Evolutionary conservation across 2,113 vertebrate species (phyloP), one percentile per base, ranked within the genome.

Genomic region (Pogonocichla stellata): DNA sequence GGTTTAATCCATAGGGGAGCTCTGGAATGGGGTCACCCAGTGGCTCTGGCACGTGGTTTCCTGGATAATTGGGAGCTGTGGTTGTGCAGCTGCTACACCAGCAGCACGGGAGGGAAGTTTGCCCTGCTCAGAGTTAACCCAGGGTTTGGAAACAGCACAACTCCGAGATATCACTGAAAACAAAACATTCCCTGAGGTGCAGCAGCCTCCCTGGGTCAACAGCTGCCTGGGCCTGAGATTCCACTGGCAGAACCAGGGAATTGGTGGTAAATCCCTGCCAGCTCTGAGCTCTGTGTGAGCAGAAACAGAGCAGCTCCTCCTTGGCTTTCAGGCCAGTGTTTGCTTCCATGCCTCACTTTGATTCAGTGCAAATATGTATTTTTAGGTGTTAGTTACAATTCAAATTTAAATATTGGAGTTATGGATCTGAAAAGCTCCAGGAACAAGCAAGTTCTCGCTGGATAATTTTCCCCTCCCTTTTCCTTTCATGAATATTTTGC

Each of bases 11-110:
- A 23, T 4, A 71, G 77, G 90, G 95, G 91, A 86, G 22, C 87
- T 57, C 80, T 3, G 75, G 86, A 97, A 97, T 31, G 90, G 84
- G 95, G 97, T 95, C 95, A 96, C 9, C 51, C 80, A 62, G 3
- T 73, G 54, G 65, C 31, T 67, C 53, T 22, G 86, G 92, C 93
- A 77, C 12, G 75, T 33, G 31, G 8, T 74, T 94, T 90, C 96
- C 89, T 81, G 91, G 83, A 66, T 85, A 93, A 95, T 81, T 90
- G 94, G 45, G 54, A 84, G 65, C 71, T 84, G 78, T 80, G 80
- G 83, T 93, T 86, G 86, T 4, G 86, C 90, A 74, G 78, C 29
- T 17, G 73, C 58, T 18, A 65, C 80, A 72, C 86, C 64, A 50
- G 70, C 19, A 62, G 82, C 57, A 80, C 66, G n/a, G 90, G 95